Conservation (phyloP, 1,140 invertebrate genomes). For the Chymomyza costata region DNA sequence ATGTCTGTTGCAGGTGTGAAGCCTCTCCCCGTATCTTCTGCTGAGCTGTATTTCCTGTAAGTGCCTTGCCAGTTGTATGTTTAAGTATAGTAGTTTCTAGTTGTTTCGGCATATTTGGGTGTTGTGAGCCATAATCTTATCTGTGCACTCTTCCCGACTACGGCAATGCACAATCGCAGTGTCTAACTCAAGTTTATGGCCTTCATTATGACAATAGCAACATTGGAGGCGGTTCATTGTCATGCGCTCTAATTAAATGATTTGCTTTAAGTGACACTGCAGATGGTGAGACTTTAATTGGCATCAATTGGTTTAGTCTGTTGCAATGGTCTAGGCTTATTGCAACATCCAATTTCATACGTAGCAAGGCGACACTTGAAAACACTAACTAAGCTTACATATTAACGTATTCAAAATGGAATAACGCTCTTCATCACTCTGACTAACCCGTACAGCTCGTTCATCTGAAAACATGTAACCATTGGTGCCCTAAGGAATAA, state of each 20-base stretch:
- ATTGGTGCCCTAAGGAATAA: too few species aligned
- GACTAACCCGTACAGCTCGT: too few species aligned
- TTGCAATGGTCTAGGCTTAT: slow-evolving; percentile 50
- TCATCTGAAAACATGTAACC: too few species aligned
- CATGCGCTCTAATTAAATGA: slow-evolving; percentile 57
- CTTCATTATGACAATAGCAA: too few species aligned
- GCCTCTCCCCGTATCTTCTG: slow-evolving; percentile 55
- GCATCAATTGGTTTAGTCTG: slow-evolving; percentile 49
- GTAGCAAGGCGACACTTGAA: slow-evolving; percentile 12
- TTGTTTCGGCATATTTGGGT: slow-evolving; percentile 28
- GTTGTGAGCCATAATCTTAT: too few species aligned
- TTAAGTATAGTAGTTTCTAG: slow-evolving; percentile 3
- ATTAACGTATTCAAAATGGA: too few species aligned
- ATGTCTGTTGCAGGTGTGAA: neutral
- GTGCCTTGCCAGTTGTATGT: slow-evolving; percentile 34
- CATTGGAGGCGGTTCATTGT: slow-evolving; percentile 38
- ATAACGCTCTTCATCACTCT: too few species aligned
- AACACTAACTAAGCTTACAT: too few species aligned
- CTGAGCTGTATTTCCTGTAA: slow-evolving; percentile 74
- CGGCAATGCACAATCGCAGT: slow-evolving; percentile 22
- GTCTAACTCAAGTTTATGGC: slow-evolving; percentile 52
- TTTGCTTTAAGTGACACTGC: neutral
- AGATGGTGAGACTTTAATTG: slow-evolving; percentile 42
- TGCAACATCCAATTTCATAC: slow-evolving; percentile 45
- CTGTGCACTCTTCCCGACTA: too few species aligned